These are phyloP conservation scores for Stylophora pistillata DNA, from an alignment of 64 coral and sea anemone species.

Conservation along the genomic window DNA sequence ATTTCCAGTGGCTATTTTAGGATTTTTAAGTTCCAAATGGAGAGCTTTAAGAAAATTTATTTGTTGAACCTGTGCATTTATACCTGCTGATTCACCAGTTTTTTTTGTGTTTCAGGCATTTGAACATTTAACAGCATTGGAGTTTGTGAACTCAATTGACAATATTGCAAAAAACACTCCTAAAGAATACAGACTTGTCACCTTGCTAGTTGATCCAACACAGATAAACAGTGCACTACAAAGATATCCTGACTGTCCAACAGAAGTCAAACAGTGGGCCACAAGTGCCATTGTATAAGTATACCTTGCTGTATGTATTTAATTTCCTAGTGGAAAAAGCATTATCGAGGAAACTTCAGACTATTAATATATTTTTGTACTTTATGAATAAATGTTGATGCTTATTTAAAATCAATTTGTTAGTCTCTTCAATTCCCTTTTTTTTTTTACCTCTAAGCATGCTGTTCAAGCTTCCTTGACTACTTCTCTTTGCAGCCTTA, in stretches of 20 bases:
- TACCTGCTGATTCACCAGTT: not conserved
- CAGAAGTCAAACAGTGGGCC: conserved; percentile 92
- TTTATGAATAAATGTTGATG: too few species aligned
- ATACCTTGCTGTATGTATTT: not conserved
- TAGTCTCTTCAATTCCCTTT: too few species aligned
- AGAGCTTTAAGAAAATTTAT: too few species aligned
- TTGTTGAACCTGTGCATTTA: not conserved
- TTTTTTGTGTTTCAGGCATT: conserved; percentile 76
- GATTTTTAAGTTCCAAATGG: too few species aligned
- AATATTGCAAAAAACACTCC: conserved; percentile 66
- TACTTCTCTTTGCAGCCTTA: too few species aligned
- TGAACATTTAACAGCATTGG: conserved; percentile 93
- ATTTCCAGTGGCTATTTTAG: too few species aligned
- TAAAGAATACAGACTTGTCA: conserved; percentile 88
- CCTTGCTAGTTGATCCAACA: conserved; percentile 68
- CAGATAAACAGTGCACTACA: conserved; percentile 86
- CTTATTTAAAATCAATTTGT: too few species aligned
- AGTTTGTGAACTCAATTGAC: conserved; percentile 90
- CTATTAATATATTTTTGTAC: too few species aligned
- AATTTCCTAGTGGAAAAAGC: too few species aligned
- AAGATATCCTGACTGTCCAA: conserved; percentile 89
- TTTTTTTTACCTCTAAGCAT: too few species aligned
- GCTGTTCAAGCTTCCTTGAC: too few species aligned
- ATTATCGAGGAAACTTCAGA: too few species aligned
- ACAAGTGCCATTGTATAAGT: conserved; percentile 60